Evolutionary conservation across 2,113 vertebrate genomes (phyloP).

Genomic region (Tragelaphus imberbis): DNA sequence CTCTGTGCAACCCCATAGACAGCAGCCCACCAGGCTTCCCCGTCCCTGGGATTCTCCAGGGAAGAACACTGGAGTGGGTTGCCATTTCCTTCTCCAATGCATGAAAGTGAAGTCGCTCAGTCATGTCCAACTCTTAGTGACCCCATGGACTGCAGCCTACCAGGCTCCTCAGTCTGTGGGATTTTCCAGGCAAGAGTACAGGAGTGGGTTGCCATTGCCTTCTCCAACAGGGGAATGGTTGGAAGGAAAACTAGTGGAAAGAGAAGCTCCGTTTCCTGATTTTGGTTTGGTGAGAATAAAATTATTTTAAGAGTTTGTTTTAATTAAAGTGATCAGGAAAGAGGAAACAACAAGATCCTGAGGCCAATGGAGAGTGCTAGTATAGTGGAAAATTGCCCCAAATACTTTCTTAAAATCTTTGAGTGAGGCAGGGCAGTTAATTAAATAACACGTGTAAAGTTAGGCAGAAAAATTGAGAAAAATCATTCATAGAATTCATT

Average conservation of each 20-base stretch:
- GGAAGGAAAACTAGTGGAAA: background rate
- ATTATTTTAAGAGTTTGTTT: background rate
- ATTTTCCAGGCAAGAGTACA: background rate
- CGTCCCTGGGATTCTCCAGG: background rate
- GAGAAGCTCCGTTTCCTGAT: background rate
- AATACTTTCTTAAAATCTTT: conserved; percentile 1
- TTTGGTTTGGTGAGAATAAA: background rate
- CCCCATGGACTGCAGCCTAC: background rate
- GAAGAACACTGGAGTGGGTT: background rate
- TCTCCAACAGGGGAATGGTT: background rate
- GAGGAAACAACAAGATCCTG: background rate
- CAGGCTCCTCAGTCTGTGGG: background rate
- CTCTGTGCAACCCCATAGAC: background rate
- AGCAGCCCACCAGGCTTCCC: background rate
- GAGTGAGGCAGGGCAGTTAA: background rate
- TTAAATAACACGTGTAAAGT: background rate
- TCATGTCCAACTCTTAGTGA: background rate
- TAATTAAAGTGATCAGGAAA: background rate
- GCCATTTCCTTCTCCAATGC: background rate
- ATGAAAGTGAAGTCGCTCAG: background rate
- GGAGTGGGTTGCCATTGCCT: background rate
- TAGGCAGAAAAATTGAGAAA: background rate
- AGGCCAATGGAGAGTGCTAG: background rate
- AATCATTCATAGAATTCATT: background rate
- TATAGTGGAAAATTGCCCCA: background rate